Conservation (phyloP, 2,797 vertebrate species). For the Oophaga sylvatica region DNA sequence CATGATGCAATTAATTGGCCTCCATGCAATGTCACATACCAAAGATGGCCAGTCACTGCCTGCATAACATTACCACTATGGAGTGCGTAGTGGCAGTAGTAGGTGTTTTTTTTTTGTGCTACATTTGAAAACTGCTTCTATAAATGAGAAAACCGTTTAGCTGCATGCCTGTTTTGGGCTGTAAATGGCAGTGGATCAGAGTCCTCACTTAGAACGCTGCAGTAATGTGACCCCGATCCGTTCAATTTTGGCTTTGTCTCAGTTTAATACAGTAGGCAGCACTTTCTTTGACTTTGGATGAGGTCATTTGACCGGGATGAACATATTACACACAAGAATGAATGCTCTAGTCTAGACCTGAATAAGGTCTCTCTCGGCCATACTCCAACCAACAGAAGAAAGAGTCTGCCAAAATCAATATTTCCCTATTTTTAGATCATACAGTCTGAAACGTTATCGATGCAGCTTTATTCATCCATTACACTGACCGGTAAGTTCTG, state of each 20-base stretch:
- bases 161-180: background rate
- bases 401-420: background rate
- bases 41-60: background rate
- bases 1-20: too few species aligned
- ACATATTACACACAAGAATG: slow-evolving; percentile 3
- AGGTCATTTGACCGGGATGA: slow-evolving; percentile 31
- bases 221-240: slow-evolving; percentile 8
- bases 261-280: slow-evolving; percentile 21
- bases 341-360: background rate
- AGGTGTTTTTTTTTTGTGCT: background rate
- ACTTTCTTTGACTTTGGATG: slow-evolving; percentile 27
- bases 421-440: background rate
- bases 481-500: too few species aligned
- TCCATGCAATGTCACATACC: too few species aligned
- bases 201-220: background rate
- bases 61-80: background rate
- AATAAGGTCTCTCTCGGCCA: background rate
- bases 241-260: background rate
- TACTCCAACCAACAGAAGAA: background rate
- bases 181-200: background rate
- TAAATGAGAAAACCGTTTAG: too few species aligned
- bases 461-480: too few species aligned
- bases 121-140: background rate
- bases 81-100: background rate
- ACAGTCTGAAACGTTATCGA: background rate